Evolutionary conservation across 2,797 vertebrate species (phyloP).

Genomic region (Diglossa cyanea): DNA sequence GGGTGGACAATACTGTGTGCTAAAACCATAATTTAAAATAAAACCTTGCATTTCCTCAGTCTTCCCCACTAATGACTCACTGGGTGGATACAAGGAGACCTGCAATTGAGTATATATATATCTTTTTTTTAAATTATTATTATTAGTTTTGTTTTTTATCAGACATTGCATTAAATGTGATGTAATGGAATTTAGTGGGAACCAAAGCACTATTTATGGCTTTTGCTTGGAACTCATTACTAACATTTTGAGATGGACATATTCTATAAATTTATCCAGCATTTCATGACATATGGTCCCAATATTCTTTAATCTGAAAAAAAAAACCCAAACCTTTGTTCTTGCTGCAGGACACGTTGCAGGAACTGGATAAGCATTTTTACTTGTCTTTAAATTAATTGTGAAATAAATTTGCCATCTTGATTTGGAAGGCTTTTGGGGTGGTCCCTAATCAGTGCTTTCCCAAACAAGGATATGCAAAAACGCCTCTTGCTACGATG

Average conservation of each 20-base stretch:
- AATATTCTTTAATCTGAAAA: background rate
- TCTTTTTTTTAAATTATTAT: fast-evolving
- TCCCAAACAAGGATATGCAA: background rate
- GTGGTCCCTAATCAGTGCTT: background rate
- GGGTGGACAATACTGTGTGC: background rate
- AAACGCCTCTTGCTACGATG: fast-evolving
- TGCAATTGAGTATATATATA: background rate
- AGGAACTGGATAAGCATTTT: background rate
- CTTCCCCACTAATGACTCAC: background rate
- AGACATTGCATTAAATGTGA: background rate
- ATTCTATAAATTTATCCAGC: background rate
- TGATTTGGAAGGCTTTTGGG: background rate
- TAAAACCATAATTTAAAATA: background rate
- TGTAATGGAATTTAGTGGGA: background rate
- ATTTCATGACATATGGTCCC: background rate
- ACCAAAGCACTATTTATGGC: background rate
- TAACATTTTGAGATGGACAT: background rate
- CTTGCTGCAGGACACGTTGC: background rate
- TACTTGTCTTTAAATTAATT: background rate
- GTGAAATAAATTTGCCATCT: background rate
- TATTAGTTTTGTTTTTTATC: background rate
- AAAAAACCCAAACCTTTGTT: background rate
- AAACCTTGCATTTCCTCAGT: background rate
- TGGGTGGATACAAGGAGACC: background rate
- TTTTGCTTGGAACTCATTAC: background rate